phyloP scores from a whole-genome alignment of 2,797 vertebrate species.

The Avahi laniger region DNA sequence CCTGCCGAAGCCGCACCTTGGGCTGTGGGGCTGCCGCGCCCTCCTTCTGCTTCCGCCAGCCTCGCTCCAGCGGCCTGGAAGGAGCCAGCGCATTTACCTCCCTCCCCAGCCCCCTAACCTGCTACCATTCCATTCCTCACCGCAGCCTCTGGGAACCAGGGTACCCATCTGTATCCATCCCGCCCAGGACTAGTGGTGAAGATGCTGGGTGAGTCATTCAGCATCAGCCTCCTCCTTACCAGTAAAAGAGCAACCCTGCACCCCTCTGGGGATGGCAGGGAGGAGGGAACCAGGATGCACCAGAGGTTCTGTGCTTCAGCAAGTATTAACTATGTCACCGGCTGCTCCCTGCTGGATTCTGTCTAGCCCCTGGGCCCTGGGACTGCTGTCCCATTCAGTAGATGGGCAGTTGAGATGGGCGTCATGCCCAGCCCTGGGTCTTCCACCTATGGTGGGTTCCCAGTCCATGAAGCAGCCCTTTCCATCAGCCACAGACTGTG shows the following conservation, averaged over 20 bases:
- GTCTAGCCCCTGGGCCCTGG: not conserved
- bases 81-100: not conserved
- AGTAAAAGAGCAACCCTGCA: not conserved
- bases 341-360: not conserved
- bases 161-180: not conserved
- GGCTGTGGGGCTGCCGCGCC: conserved; percentile 87
- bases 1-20: conserved; percentile 93
- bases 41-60: conserved; percentile 95
- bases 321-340: not conserved
- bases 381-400: not conserved
- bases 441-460: not conserved
- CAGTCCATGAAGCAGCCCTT: not conserved
- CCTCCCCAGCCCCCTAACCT: not conserved
- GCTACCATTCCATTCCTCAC: not conserved
- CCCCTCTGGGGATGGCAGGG: not conserved
- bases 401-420: not conserved
- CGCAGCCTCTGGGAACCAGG: too few species aligned
- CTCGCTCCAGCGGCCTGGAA: conserved; percentile 92
- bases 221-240: not conserved
- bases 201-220: accelerated
- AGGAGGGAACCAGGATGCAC: not conserved
- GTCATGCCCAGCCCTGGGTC: not conserved
- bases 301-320: not conserved
- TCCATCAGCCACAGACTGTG: not conserved
- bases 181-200: not conserved